phyloP scores from a whole-genome alignment of 2,113 vertebrate genomes.

The Lepisosteus osseus region DNA sequence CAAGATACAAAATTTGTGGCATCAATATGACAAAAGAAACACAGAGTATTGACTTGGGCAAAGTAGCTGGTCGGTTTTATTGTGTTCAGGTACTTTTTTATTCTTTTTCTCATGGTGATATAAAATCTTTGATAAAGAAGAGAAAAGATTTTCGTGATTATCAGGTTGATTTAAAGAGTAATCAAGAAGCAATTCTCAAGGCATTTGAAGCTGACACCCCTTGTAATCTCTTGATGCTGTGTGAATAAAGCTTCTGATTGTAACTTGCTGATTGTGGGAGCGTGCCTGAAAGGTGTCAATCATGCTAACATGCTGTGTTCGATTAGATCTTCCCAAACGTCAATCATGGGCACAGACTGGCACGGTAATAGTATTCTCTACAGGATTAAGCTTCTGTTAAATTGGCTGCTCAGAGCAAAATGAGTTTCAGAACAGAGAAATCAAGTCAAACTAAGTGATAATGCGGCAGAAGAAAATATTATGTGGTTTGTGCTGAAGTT shows the following conservation, averaged over 20 bases:
- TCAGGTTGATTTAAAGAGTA: conserved; percentile 39
- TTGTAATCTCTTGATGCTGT: conserved; percentile 39
- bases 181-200: conserved; percentile 36
- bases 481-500: conserved; percentile 42
- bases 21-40: no score
- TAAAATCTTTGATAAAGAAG: conserved; percentile 10
- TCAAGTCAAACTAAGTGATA: conserved; percentile 44
- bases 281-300: conserved; percentile 52
- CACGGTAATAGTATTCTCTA: conserved; percentile 45
- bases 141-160: conserved; percentile 33
- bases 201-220: conserved; percentile 31
- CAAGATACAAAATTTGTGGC: no score
- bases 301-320: conserved; percentile 42
- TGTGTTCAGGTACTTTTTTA: not conserved
- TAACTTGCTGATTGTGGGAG: conserved; percentile 15
- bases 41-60: no score
- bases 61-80: not conserved
- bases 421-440: conserved; percentile 43
- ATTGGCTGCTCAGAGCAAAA: conserved; percentile 57
- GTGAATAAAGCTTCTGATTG: conserved; percentile 23
- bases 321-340: conserved; percentile 57
- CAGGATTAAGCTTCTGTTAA: conserved; percentile 62
- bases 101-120: conserved; percentile 7
- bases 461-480: conserved; percentile 39
- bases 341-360: conserved; percentile 47